Conservation (phyloP, 2,888 invertebrate species). For the Tholera decimalis region DNA sequence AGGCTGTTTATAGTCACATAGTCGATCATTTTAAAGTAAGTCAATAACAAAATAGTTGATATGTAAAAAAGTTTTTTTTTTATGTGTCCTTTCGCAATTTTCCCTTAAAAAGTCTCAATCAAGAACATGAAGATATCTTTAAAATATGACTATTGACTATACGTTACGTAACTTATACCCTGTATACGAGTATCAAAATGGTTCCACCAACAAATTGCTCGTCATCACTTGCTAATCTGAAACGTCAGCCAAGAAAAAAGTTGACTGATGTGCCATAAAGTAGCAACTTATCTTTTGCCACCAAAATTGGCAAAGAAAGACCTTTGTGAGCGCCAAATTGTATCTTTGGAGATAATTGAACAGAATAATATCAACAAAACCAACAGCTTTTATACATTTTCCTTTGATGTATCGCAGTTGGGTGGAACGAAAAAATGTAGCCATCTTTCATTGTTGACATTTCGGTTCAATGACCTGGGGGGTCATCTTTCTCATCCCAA, state of each 20-base stretch:
- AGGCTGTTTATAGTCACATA: too few species aligned
- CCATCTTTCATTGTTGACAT: conserved; percentile 35
- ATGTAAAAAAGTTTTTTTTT: too few species aligned
- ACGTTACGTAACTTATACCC: too few species aligned
- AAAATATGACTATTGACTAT: too few species aligned
- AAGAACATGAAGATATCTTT: too few species aligned
- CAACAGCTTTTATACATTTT: conserved; percentile 23
- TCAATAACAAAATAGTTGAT: too few species aligned
- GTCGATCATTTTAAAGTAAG: too few species aligned
- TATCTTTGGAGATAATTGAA: conserved; percentile 32
- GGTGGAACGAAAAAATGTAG: background rate
- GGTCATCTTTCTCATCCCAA: background rate
- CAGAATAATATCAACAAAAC: conserved; percentile 3
- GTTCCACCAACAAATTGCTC: conserved; percentile 1
- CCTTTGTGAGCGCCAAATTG: conserved; percentile 1
- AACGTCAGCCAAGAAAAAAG: conserved; percentile 4
- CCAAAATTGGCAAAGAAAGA: background rate
- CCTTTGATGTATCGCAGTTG: conserved; percentile 17
- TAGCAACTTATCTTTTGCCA: conserved; percentile 2
- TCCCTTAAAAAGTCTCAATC: too few species aligned
- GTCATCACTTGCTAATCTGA: conserved; percentile 23
- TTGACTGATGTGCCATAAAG: background rate
- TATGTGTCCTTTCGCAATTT: too few species aligned
- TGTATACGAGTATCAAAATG: background rate
- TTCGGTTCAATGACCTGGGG: conserved; percentile 25